Base-by-base conservation (phyloP, 2,888 invertebrate species). In the Panopea generosa region DNA sequence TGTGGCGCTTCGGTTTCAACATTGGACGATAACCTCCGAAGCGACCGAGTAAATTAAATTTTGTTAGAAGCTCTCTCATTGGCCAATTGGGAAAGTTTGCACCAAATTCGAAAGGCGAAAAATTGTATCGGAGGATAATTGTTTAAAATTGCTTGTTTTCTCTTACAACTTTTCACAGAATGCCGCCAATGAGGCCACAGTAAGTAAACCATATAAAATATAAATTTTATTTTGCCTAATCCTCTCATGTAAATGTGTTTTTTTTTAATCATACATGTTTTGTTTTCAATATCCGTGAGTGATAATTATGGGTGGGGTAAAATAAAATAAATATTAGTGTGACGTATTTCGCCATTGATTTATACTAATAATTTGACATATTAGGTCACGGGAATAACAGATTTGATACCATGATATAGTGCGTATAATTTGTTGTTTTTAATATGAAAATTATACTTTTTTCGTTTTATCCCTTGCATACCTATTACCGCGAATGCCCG, bases 181-280 rank as follows among this genome's bases (percentile, higher is more conserved):
- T 71, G 67, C 63, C 67, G 14, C 67, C 56, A 72, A 85, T 84
- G 82, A 84, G 84, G 67, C 81, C 85, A 61, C 86, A 86, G 86
- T 86, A 77, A 84, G 84, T 86, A 82, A 60, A 33, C 16, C 40
- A 40, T 24, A 14, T 50, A 45, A 18, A 27, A 7, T 29, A 2
- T 7, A 33, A 7, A 11, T 33, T 33, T 33, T 33, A 33, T n/a
- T n/a, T n/a, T n/a, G n/a, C n/a, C n/a, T n/a, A n/a, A n/a, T n/a
- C n/a, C n/a, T n/a, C n/a, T n/a, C 33, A 11, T 33, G 33, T 11
- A 7, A 33, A 7, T 33, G 11, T 33, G 33, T 11, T 11, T 33
- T 33, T 33, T 7, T 7, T 33, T 33, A 33, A 33, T 7, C 33
- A 33, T 7, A 11, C 11, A 33, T 4, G 33, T 33, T 11, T 33